Evolutionary conservation across 2,113 vertebrate genomes (phyloP).

Genomic region (Aegotheles bennettii): DNA sequence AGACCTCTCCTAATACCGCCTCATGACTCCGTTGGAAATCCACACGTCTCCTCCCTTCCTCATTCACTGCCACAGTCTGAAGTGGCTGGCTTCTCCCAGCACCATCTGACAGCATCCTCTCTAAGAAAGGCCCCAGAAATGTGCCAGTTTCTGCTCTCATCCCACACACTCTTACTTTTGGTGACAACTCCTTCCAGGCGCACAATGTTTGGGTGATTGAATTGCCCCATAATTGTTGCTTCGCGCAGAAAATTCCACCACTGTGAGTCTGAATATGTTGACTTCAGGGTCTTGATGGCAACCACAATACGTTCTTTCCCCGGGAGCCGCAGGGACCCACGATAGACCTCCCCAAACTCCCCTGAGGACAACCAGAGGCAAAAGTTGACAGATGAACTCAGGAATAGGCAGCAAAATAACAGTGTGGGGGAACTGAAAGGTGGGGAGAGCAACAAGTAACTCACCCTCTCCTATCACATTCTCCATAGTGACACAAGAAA

Average conservation of each 20-base stretch:
- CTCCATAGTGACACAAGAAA: constrained; percentile 67
- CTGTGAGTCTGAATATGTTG: constrained; percentile 88
- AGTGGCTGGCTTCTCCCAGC: not conserved
- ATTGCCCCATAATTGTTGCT: constrained; percentile 92
- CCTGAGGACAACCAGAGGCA: constrained; percentile 66
- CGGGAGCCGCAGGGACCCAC: constrained; percentile 80
- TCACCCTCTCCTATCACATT: constrained; percentile 78
- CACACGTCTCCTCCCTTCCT: not conserved
- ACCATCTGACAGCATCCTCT: not conserved
- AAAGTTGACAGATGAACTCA: not conserved
- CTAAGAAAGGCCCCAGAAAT: not conserved
- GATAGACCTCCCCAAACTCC: constrained; percentile 92
- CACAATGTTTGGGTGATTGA: constrained; percentile 90
- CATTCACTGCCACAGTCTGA: not conserved
- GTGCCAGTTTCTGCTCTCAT: not conserved
- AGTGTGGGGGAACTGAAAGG: not conserved
- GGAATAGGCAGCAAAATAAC: not conserved
- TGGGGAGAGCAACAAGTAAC: not conserved
- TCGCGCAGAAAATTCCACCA: constrained; percentile 91
- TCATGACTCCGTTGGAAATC: not conserved
- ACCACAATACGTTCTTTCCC: constrained; percentile 84
- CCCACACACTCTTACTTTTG: constrained; percentile 71
- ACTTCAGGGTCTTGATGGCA: constrained; percentile 90
- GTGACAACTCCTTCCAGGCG: constrained; percentile 91
- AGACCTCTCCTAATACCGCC: not conserved